Conservation (phyloP, 30 jellyfish, hydroid and myxozoan species). For the Rhopilema esculentum region DNA sequence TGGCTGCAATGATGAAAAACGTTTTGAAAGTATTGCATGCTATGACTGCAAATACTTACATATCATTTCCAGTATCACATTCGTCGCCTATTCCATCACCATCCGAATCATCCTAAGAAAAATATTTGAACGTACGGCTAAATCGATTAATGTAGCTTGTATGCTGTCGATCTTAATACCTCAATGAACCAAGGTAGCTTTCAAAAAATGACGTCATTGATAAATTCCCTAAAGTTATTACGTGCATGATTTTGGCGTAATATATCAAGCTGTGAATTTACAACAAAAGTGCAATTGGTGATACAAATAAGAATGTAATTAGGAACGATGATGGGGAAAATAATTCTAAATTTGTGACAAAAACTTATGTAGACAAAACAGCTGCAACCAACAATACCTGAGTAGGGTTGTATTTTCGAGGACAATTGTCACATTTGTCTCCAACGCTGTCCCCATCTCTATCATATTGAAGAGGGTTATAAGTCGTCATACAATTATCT, state of each 20-base stretch:
- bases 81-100: conserved; percentile 93
- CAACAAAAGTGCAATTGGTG: no score
- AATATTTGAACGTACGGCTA: no score
- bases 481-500: conserved; percentile 83
- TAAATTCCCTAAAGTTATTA: no score
- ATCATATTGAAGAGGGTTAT: conserved; percentile 83
- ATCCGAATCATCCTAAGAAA: conserved; percentile 81
- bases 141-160: no score
- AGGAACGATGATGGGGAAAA: background rate
- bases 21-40: background rate
- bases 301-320: no score
- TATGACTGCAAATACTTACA: conserved; percentile 57
- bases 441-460: conserved; percentile 97
- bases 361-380: background rate
- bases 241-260: no score
- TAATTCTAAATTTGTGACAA: background rate
- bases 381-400: conserved; percentile 78
- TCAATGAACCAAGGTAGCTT: no score
- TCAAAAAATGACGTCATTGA: no score
- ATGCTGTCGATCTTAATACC: no score
- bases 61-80: conserved; percentile 94
- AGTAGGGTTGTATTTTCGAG: conserved; percentile 85
- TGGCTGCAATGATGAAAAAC: no score
- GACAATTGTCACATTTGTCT: conserved; percentile 93
- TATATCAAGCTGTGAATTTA: no score